These are phyloP conservation scores for Halcyon malimbica DNA, from an alignment of 2,113 vertebrate species.

Conservation along the genomic window DNA sequence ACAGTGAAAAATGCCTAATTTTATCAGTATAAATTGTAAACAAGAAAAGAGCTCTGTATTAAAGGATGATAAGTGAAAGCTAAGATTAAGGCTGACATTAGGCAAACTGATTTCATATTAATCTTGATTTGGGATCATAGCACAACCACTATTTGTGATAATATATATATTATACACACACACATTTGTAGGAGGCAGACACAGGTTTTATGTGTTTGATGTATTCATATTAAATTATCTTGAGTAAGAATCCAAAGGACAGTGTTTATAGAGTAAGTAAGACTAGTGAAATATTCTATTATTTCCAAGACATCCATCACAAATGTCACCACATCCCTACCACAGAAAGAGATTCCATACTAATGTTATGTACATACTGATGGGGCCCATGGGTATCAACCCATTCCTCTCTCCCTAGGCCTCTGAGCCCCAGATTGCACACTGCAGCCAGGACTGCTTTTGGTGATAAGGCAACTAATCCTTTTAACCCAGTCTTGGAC, in stretches of 20 bases:
- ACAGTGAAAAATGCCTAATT: background rate
- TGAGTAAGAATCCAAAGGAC: background rate
- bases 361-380: background rate
- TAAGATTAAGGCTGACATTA: background rate
- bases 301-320: background rate
- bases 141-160: background rate
- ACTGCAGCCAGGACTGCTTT: background rate
- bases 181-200: background rate
- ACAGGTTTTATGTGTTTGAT: background rate
- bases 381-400: background rate
- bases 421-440: background rate
- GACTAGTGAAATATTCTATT: background rate
- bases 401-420: background rate
- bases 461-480: background rate
- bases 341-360: background rate
- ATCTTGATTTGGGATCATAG: constrained; percentile 8
- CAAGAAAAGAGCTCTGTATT: background rate
- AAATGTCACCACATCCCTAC: background rate
- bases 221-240: background rate
- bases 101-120: background rate
- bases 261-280: background rate
- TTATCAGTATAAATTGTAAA: background rate
- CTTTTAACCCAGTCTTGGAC: background rate
- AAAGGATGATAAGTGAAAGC: background rate
- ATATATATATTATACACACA: background rate